Percentiles rank a stretch among this genome's conserved stretches.
These are phyloP conservation scores for Tillus elongatus DNA, from an alignment of 2,888 invertebrate genomes.

Conservation along the genomic window DNA sequence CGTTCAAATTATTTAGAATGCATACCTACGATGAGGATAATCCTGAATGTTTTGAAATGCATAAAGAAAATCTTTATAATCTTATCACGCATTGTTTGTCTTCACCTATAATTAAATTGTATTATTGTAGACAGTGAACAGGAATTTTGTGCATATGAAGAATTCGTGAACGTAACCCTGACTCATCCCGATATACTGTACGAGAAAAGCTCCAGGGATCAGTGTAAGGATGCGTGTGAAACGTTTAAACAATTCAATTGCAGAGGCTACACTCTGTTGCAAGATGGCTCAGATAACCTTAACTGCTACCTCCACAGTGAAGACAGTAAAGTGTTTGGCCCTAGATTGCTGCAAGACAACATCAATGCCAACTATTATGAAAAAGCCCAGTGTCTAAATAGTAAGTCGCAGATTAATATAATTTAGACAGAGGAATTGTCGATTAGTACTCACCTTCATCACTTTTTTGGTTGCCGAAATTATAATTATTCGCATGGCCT, in stretches of 20 bases:
- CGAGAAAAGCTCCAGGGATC: constrained; percentile 45
- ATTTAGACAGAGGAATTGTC: constrained; percentile 21
- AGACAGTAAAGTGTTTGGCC: constrained; percentile 71
- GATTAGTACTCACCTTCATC: too few species aligned
- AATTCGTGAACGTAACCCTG: constrained; percentile 60
- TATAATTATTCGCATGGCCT: too few species aligned
- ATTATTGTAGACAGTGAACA: too few species aligned
- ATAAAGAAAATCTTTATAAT: too few species aligned
- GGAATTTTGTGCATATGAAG: constrained; percentile 69
- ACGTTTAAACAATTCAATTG: constrained; percentile 57
- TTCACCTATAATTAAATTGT: too few species aligned
- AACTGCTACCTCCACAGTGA: constrained; percentile 69
- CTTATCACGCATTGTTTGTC: too few species aligned
- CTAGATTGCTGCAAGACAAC: constrained; percentile 53
- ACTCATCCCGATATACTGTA: constrained; percentile 52
- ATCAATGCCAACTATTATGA: constrained; percentile 64
- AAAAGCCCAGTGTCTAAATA: constrained; percentile 72
- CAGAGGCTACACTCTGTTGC: constrained; percentile 54
- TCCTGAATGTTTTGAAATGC: too few species aligned
- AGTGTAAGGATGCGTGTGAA: constrained; percentile 53
- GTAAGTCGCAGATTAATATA: constrained; percentile 46
- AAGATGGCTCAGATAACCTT: constrained; percentile 18
- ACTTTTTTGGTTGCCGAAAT: too few species aligned
- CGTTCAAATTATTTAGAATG: too few species aligned
- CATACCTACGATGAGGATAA: too few species aligned